phyloP scores from a whole-genome alignment of 2,113 vertebrate species.

The Phylloscopus trochilus region DNA sequence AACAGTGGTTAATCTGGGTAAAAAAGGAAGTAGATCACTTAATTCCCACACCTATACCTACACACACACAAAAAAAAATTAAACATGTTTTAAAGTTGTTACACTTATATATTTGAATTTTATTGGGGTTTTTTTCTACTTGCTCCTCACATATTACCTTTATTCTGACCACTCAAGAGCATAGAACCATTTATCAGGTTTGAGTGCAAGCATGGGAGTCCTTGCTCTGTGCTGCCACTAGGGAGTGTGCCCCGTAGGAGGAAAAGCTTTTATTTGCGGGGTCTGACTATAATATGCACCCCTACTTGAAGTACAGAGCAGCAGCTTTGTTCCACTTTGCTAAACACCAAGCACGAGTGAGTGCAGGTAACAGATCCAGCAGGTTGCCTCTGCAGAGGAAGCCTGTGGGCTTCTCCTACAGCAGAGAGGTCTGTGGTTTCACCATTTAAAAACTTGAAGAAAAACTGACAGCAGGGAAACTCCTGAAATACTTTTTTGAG shows the following conservation, averaged over 20 bases:
- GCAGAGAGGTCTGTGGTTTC: not conserved
- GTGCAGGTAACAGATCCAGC: not conserved
- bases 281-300: not conserved
- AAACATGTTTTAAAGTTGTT: not conserved
- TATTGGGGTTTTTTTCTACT: not conserved
- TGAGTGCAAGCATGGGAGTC: not conserved
- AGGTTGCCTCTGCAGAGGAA: not conserved
- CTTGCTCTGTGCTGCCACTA: not conserved
- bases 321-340: not conserved
- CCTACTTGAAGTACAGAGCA: not conserved
- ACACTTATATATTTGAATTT: not conserved
- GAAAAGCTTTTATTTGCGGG: not conserved
- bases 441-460: not conserved
- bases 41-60: not conserved
- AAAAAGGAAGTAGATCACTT: not conserved
- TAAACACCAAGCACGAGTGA: not conserved
- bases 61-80: not conserved
- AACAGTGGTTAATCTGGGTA: not conserved
- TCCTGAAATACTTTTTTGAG: not conserved
- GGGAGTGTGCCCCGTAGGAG: not conserved
- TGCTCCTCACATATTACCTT: not conserved
- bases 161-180: not conserved
- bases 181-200: not conserved
- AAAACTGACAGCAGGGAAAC: not conserved
- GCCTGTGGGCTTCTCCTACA: not conserved